These are phyloP conservation scores for Tragopan temminckii DNA, from an alignment of 2,797 vertebrate genomes.

Conservation along the genomic window DNA sequence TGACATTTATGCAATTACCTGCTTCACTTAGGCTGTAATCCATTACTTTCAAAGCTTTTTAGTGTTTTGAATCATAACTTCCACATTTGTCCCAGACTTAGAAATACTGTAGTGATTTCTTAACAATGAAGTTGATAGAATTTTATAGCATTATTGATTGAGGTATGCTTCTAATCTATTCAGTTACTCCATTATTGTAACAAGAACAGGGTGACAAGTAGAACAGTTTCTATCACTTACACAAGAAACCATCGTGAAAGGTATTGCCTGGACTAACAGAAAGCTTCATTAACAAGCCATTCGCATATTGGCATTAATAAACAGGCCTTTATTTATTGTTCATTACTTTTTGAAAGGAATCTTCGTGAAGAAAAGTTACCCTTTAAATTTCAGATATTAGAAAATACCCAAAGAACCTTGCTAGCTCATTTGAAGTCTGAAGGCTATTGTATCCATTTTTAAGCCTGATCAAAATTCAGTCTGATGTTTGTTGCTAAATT, in stretches of 20 bases:
- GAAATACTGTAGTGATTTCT: background rate
- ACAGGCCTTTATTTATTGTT: conserved; percentile 58
- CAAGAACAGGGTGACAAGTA: background rate
- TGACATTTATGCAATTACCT: background rate
- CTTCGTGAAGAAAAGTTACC: conserved; percentile 60
- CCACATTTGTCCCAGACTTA: background rate
- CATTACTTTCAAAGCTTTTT: background rate
- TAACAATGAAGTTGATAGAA: background rate
- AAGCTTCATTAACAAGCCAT: conserved; percentile 23
- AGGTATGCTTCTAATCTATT: background rate
- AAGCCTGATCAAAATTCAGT: conserved; percentile 84
- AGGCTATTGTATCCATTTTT: conserved; percentile 77
- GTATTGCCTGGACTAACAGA: background rate
- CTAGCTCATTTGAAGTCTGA: conserved; percentile 82
- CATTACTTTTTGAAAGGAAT: conserved; percentile 69
- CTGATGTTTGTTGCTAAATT: conserved; percentile 84
- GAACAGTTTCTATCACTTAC: background rate
- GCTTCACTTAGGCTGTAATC: background rate
- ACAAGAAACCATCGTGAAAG: background rate
- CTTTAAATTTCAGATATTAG: conserved; percentile 67
- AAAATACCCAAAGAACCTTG: conserved; percentile 72
- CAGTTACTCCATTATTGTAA: background rate
- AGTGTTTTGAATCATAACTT: background rate
- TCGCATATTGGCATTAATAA: conserved; percentile 55
- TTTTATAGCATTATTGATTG: background rate